Percentiles rank a stretch among this genome's conserved stretches.
phyloP scores from a whole-genome alignment of 1,140 invertebrate species.

The Neodiprion pinetum region DNA sequence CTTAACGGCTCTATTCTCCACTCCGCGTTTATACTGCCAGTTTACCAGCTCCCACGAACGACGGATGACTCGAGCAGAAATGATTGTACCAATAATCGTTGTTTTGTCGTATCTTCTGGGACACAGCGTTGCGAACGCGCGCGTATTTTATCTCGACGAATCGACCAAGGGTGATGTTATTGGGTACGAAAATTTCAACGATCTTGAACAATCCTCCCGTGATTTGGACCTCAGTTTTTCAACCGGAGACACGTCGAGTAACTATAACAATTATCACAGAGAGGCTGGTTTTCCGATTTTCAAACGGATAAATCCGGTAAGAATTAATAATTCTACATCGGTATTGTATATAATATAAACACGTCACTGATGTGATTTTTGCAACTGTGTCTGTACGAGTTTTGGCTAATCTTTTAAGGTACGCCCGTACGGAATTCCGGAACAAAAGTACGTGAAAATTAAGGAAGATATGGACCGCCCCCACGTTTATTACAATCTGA shows the following conservation, averaged over 20 bases:
- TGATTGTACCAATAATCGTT: neutral
- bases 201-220: slow-evolving; percentile 41
- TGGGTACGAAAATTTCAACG: slow-evolving; percentile 17
- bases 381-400: slow-evolving; percentile 4
- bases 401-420: slow-evolving; percentile 23
- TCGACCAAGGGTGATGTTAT: slow-evolving; percentile 26
- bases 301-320: neutral
- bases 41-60: neutral
- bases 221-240: slow-evolving; percentile 49
- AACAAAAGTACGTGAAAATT: slow-evolving; percentile 36
- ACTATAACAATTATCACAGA: neutral
- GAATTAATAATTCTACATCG: neutral
- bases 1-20: neutral
- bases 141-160: slow-evolving; percentile 40
- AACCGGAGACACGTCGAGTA: slow-evolving; percentile 33
- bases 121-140: slow-evolving; percentile 19
- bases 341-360: slow-evolving; percentile 11
- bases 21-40: neutral
- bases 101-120: neutral
- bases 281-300: neutral
- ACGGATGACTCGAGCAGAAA: neutral
- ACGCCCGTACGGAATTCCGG: slow-evolving; percentile 31
- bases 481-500: slow-evolving; percentile 39
- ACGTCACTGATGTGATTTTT: neutral
- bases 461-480: slow-evolving; percentile 39